Evolutionary conservation across 2,888 invertebrate genomes (phyloP).

Genomic region (Didymodactylos carnosus): DNA sequence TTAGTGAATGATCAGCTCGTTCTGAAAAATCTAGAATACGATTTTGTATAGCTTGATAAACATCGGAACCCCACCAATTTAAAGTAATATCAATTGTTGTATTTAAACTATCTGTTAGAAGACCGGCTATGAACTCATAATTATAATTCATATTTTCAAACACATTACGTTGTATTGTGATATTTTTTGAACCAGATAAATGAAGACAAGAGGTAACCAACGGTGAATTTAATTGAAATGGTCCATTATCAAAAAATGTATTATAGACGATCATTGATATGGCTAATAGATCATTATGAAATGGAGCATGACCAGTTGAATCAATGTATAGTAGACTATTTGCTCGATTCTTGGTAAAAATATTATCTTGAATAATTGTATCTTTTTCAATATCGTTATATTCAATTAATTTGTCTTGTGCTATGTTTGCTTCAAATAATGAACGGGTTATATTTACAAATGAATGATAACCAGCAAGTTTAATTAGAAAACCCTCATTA

Average conservation of each 20-base stretch:
- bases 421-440: neutral
- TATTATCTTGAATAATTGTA: neutral
- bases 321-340: neutral
- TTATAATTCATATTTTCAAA: constrained; percentile 50
- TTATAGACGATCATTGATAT: neutral
- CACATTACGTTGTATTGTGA: constrained; percentile 66
- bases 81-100: constrained; percentile 66
- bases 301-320: neutral
- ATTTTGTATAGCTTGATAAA: constrained; percentile 51
- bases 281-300: neutral
- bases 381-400: neutral
- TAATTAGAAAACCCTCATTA: neutral
- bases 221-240: neutral
- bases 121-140: constrained; percentile 74
- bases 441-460: neutral
- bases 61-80: constrained; percentile 84
- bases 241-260: neutral
- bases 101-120: constrained; percentile 59
- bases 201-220: constrained; percentile 55
- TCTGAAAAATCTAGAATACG: constrained; percentile 93
- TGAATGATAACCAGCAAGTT: neutral
- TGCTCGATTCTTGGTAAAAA: neutral
- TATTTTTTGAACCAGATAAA: constrained; percentile 79
- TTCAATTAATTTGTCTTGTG: neutral
- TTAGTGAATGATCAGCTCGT: constrained; percentile 92